Evolutionary conservation across 2,113 vertebrate species (phyloP).

Genomic region (Rhinichthys klamathensis): DNA sequence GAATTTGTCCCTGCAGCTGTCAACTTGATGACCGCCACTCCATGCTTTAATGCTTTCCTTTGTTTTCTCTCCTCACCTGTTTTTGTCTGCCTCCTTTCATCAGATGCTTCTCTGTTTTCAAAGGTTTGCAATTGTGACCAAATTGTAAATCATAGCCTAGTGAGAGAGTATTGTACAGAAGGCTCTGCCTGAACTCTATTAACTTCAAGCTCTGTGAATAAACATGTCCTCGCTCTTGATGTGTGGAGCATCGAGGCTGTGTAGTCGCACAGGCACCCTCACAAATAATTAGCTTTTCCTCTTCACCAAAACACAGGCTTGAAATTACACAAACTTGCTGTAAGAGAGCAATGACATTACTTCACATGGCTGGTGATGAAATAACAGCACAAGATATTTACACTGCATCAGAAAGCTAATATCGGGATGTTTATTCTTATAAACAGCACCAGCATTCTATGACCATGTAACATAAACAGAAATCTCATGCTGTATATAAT

Average conservation of each 20-base stretch:
- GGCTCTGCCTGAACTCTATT: slow-evolving; percentile 54
- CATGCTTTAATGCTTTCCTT: neutral
- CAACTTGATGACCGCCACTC: neutral
- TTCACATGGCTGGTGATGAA: slow-evolving; percentile 40
- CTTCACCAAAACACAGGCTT: slow-evolving; percentile 26
- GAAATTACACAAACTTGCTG: slow-evolving; percentile 23
- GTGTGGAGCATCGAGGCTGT: slow-evolving; percentile 33
- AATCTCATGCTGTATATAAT: neutral
- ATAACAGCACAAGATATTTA: slow-evolving; percentile 17
- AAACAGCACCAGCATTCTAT: neutral
- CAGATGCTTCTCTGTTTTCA: slow-evolving; percentile 26
- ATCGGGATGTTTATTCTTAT: slow-evolving; percentile 11
- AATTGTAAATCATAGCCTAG: slow-evolving; percentile 43
- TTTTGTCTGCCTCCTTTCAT: slow-evolving; percentile 29
- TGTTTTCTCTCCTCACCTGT: slow-evolving; percentile 22
- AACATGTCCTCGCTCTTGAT: slow-evolving; percentile 48
- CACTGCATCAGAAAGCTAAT: slow-evolving; percentile 14
- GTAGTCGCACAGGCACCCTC: slow-evolving; percentile 41
- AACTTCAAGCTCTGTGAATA: slow-evolving; percentile 50
- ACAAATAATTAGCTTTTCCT: slow-evolving; percentile 9
- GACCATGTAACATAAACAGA: neutral
- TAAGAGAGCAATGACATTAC: slow-evolving; percentile 41
- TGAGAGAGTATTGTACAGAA: slow-evolving; percentile 26
- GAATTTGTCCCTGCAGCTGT: neutral
- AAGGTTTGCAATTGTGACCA: slow-evolving; percentile 38